Base-by-base conservation (phyloP, 2,888 invertebrate genomes). In the Melanotus villosus region DNA sequence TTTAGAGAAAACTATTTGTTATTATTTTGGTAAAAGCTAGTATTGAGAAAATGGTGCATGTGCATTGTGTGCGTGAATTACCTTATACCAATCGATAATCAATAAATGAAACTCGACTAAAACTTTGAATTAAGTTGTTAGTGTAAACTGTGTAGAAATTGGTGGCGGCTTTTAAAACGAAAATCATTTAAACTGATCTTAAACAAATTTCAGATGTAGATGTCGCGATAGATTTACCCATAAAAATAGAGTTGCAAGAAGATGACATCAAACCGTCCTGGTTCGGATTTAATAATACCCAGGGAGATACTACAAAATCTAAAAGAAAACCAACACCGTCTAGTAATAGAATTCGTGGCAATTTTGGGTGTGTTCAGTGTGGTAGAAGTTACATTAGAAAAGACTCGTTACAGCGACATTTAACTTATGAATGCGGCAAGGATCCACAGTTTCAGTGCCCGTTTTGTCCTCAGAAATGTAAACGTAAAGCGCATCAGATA, bases 391-490 rank as follows among this genome's bases (percentile, higher is more conserved):
- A 68, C 18, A 62, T 43, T 26, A 26, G 50, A 32, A 41, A 57
- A 41, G 77, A 75, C 14, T 70, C 76, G 41, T 66, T 77, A 1
- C 63, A 72, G 7, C 74, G 79, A 60, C 80, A 80, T 65, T 45
- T 77, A 16, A 73, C 75, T n/a, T 78, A 78, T 63, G 93, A 93
- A 81, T 93, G 93, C 81, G 88, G 89, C 76, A 90, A 89, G 81
- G 87, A 88, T 73, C 90, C 90, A 26, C 87, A 88, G 80, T 89
- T 89, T 85, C 87, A 89, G 82, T 91, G 91, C 81, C 86, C 86
- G 68, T 87, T 89, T 83, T 91, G 90, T 83, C 87, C 88, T 78
- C 88, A 90, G 84, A 88, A 89, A 76, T 90, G 90, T 78, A 84
- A 85, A 75, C 84, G 84, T 76, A 59, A 58, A 38, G 38, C 36